Evolutionary conservation across 2,888 invertebrate genomes (phyloP).

Genomic region (Trachelus iudaicus): DNA sequence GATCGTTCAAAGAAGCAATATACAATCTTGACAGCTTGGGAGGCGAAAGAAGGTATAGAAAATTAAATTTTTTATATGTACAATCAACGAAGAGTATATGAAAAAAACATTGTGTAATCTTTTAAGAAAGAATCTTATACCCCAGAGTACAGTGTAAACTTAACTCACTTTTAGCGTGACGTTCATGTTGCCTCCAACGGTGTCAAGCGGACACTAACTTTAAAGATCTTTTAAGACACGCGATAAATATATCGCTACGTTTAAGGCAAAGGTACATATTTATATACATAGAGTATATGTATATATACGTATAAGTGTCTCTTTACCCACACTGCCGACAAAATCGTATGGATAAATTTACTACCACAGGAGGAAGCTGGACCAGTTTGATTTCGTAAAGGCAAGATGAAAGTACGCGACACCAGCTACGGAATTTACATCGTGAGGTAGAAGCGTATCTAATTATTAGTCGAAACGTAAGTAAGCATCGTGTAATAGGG

Average conservation of each 20-base stretch:
- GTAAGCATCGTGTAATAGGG: slow-evolving; percentile 12
- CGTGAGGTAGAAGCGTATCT: not conserved
- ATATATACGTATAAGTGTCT: not conserved
- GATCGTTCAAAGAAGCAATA: not conserved
- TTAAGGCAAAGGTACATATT: not conserved
- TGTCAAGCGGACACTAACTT: slow-evolving; percentile 12
- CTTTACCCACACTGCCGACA: not conserved
- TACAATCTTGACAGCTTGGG: too few relatives aligned
- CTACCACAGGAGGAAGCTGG: slow-evolving; percentile 8
- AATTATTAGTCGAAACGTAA: not conserved
- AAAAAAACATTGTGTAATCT: not conserved
- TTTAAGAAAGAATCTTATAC: not conserved
- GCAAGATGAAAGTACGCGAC: slow-evolving; percentile 14
- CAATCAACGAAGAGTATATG: not conserved
- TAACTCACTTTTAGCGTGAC: slow-evolving; percentile 18
- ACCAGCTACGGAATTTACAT: slow-evolving; percentile 8
- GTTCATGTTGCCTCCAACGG: slow-evolving; percentile 10
- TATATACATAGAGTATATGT: not conserved
- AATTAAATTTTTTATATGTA: not conserved
- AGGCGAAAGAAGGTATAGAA: not conserved
- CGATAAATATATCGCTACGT: slow-evolving; percentile 10
- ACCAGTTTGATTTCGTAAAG: slow-evolving; percentile 23
- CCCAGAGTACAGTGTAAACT: not conserved
- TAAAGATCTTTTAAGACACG: slow-evolving; percentile 12
- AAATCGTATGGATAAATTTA: not conserved